Evolutionary conservation across 2,797 vertebrate genomes (phyloP).

Genomic region (Mallotus villosus): DNA sequence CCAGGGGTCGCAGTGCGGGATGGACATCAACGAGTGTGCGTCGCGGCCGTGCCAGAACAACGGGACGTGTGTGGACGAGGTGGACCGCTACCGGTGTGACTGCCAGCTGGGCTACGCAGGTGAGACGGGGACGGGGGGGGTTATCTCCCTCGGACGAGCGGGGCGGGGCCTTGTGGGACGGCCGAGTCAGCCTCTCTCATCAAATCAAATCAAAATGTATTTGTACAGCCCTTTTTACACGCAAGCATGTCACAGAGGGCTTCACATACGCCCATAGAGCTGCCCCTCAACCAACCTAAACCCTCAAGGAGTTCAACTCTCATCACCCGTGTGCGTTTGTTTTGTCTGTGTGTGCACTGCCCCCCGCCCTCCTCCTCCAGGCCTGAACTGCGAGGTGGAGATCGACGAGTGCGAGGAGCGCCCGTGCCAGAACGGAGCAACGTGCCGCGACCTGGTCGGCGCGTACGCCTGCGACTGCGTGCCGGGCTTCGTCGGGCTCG

Average conservation of each 20-base stretch:
- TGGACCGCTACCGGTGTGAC: slow-evolving; percentile 84
- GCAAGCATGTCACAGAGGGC: too few species aligned
- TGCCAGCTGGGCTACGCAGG: slow-evolving; percentile 86
- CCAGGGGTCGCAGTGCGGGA: slow-evolving; percentile 90
- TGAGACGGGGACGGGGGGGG: slow-evolving; percentile 56
- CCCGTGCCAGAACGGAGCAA: slow-evolving; percentile 84
- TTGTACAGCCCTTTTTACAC: too few species aligned
- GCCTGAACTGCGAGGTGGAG: slow-evolving; percentile 84
- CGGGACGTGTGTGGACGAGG: slow-evolving; percentile 84
- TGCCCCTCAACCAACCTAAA: too few species aligned
- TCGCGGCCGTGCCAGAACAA: slow-evolving; percentile 89
- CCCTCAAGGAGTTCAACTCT: too few species aligned
- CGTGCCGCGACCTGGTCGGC: slow-evolving; percentile 82
- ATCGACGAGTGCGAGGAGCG: slow-evolving; percentile 85
- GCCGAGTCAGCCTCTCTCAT: too few species aligned
- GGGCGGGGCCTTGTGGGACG: too few species aligned
- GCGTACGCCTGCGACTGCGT: slow-evolving; percentile 84
- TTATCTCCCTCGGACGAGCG: not conserved
- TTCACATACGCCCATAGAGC: too few species aligned
- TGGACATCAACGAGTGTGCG: slow-evolving; percentile 96
- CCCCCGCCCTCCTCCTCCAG: slow-evolving; percentile 43
- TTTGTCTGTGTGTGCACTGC: slow-evolving; percentile 11
- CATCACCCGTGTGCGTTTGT: slow-evolving; percentile 3
- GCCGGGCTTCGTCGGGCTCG: slow-evolving; percentile 78
- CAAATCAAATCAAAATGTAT: too few species aligned